Base-by-base conservation (phyloP, 2,113 vertebrate genomes). In the Uria lomvia region DNA sequence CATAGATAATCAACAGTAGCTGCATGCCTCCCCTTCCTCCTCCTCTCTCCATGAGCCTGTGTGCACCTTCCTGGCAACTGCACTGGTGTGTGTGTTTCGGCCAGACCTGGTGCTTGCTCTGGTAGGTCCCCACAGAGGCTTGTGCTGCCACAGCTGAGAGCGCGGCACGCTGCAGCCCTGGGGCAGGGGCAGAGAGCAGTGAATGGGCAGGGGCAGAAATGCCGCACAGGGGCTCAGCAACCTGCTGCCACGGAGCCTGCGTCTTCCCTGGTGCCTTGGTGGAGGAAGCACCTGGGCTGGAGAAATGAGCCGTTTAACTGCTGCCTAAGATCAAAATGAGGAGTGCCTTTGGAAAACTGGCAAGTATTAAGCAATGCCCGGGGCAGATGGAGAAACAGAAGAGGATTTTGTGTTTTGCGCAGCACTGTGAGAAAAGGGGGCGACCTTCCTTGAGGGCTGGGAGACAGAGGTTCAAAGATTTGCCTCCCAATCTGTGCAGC, bases 361-460 rank as follows among this genome's bases (percentile, higher is more conserved):
- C 45, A 81, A 81, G 36, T 67, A 56, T 72, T 85, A 93, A 91
- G 88, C 79, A 88, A 81, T 50, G 79, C 91, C 88, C 0, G 7
- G 53, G 58, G 70, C 87, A 96, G 86, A 32, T 60, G 67, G 67
- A 92, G 85, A 90, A 93, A 80, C 2, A 83, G 62, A 88, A 82
- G 67, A 86, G 45, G 43, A 79, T 90, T 93, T 88, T 93, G 26
- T 86, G 55, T 88, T 93, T 86, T 82, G 78, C 1, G 1, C 36
- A 62, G 45, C 55, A 36, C 59, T 93, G 62, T 96, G 85, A 92
- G 90, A 94, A 96, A 88, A 88, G 68, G 67, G 90, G 96, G 92
- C 11, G 4, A 95, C 45, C 59, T 93, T 93, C 81, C 78, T 78
- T 2, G 20, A 88, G 90, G 92, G 78, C 59, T 93, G 75, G 67